phyloP scores from a whole-genome alignment of 2,797 vertebrate genomes.

The Margarornis squamiger region DNA sequence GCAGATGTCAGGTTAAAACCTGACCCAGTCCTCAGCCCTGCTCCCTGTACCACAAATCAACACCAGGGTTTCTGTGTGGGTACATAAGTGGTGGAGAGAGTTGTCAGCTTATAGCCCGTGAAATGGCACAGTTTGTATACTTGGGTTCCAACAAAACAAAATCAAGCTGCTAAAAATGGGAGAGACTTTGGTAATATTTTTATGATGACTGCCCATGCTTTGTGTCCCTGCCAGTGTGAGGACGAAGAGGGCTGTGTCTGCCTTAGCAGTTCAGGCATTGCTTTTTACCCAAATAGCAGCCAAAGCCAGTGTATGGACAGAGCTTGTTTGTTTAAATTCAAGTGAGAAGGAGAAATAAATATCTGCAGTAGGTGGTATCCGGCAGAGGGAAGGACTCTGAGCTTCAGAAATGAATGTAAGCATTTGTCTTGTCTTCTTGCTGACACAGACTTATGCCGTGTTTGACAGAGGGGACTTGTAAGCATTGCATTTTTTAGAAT shows the following conservation, averaged over 20 bases:
- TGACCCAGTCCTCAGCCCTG: not conserved
- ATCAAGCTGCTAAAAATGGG: not conserved
- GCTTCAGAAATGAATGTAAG: not conserved
- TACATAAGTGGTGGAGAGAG: not conserved
- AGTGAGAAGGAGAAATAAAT: not conserved
- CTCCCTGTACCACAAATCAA: not conserved
- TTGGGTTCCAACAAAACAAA: not conserved
- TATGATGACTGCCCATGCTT: not conserved
- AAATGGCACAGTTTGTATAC: not conserved
- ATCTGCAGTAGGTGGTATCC: not conserved
- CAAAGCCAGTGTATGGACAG: not conserved
- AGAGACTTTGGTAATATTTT: not conserved
- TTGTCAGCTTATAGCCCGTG: not conserved
- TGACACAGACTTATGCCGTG: not conserved
- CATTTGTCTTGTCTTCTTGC: not conserved
- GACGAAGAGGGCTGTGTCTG: not conserved
- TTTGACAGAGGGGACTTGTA: not conserved
- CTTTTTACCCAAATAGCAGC: not conserved
- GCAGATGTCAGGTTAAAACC: not conserved
- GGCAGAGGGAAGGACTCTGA: not conserved
- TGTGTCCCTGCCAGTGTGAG: fast-evolving
- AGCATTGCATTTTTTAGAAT: not conserved
- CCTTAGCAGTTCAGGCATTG: not conserved
- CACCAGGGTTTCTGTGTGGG: not conserved
- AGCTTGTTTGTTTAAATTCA: not conserved